These are phyloP conservation scores for Delphinapterus leucas DNA, from an alignment of 2,113 vertebrate species.

Conservation along the genomic window DNA sequence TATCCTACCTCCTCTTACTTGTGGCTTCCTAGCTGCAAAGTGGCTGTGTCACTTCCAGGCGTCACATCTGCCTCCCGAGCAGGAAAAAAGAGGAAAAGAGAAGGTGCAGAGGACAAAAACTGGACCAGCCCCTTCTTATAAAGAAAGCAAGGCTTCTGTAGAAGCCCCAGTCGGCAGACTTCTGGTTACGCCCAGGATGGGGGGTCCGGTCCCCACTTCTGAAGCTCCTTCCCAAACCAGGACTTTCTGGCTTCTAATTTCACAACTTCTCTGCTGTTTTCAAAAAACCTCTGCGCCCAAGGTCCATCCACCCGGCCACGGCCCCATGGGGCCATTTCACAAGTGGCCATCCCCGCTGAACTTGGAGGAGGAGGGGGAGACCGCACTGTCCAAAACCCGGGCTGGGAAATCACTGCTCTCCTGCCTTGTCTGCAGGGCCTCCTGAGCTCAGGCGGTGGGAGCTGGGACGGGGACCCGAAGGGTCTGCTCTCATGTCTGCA, in stretches of 20 bases:
- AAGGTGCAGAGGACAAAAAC: neutral
- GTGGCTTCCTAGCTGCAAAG: neutral
- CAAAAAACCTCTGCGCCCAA: no score
- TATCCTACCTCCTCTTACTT: no score
- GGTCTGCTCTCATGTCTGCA: neutral
- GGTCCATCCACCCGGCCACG: neutral
- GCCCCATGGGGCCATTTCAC: neutral
- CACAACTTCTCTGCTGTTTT: neutral
- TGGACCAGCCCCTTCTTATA: neutral
- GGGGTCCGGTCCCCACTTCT: neutral
- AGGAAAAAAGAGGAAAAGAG: neutral
- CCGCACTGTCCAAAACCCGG: fast-evolving
- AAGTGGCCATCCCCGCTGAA: neutral
- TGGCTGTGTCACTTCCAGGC: neutral
- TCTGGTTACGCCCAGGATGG: fast-evolving
- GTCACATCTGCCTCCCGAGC: neutral
- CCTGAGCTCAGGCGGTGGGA: neutral
- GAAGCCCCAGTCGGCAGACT: neutral
- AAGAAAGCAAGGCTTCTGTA: neutral
- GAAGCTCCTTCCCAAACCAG: neutral
- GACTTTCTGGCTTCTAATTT: neutral
- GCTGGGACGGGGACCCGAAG: neutral
- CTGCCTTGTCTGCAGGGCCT: neutral
- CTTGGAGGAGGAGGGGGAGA: neutral
- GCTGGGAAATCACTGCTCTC: fast-evolving